Evolutionary conservation across 2,113 vertebrate genomes (phyloP), one percentile per base, ranked within the genome.

Genomic region (Nymphicus hollandicus): DNA sequence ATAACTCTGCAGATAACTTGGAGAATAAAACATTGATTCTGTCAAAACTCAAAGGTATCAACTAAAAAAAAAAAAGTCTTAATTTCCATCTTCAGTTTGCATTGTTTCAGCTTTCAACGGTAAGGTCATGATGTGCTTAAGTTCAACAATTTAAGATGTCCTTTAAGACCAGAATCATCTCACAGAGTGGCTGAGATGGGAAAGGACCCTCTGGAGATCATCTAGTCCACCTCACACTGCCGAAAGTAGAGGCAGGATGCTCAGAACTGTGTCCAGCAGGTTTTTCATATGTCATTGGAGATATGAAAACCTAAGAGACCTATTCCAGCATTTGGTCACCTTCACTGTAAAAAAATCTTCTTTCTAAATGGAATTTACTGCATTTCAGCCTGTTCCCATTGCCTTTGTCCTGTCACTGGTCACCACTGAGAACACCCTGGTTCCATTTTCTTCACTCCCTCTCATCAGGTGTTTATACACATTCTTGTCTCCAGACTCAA

Each of bases 181-280:
- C 35, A 23, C 12, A 37, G 37, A 65, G 25, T 13, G 9, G 18
- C 28, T 68, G 43, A 79, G 44, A 46, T 69, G 12, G 17, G 41
- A 82, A 88, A 50, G 53, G 14, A 77, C 29, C 29, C 13, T 52
- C 56, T 60, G 16, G 29, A 88, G 29, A 64, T 33, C 27, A 55
- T 15, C 39, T 39, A 52, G 63, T 60, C 17, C 7, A 81, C 16
- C 5, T 15, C 6, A 2, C 0, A 0, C 52, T 39, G 47, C 79
- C 55, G 35, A 46, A 55, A 76, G 52, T 5, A 1, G 33, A 35
- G 8, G 9, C 35, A 89, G 24, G 14, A 81, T n/a, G 29, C 25
- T 66, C 50, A 85, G 14, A 18, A 15, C n/a, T 82, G 7, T 8
- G 10, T 27, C 49, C 29, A 43, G 13, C 0, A 33, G 25, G 19